Conservation (phyloP, 2,888 invertebrate species). For the Zhuqinia jingwanae region DNA sequence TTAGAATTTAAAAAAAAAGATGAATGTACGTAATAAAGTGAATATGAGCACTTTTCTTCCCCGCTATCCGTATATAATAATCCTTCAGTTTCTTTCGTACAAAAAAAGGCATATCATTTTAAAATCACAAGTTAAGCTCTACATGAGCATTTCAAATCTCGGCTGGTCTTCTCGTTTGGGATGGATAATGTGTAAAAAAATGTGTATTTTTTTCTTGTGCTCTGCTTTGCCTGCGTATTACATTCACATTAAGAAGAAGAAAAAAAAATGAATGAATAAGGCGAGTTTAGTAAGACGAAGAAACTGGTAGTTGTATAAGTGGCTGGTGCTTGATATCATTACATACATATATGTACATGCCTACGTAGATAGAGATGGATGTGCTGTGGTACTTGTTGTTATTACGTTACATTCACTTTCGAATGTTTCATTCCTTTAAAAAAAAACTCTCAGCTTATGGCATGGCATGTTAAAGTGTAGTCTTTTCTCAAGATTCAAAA, state of each 20-base stretch:
- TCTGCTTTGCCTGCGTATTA: not conserved
- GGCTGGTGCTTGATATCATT: not conserved
- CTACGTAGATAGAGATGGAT: too few species aligned
- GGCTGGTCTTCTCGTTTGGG: not conserved
- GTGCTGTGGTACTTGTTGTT: not conserved
- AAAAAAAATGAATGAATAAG: constrained; percentile 72
- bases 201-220: not conserved
- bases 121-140: too few species aligned
- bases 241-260: not conserved
- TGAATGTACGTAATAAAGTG: not conserved
- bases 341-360: not conserved
- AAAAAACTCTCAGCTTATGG: constrained; percentile 51
- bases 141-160: constrained; percentile 9
- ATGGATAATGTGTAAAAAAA: not conserved
- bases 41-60: not conserved
- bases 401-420: constrained; percentile 67
- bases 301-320: constrained; percentile 20
- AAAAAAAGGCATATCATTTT: constrained; percentile 1
- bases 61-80: not conserved
- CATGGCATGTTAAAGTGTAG: not conserved
- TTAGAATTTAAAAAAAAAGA: not conserved
- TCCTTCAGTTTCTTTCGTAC: constrained; percentile 14
- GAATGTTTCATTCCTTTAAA: constrained; percentile 59
- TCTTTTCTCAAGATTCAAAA: constrained; percentile 15
- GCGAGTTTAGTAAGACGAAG: not conserved